Evolutionary conservation across 2,888 invertebrate genomes (phyloP).

Genomic region (Penaeus monodon): DNA sequence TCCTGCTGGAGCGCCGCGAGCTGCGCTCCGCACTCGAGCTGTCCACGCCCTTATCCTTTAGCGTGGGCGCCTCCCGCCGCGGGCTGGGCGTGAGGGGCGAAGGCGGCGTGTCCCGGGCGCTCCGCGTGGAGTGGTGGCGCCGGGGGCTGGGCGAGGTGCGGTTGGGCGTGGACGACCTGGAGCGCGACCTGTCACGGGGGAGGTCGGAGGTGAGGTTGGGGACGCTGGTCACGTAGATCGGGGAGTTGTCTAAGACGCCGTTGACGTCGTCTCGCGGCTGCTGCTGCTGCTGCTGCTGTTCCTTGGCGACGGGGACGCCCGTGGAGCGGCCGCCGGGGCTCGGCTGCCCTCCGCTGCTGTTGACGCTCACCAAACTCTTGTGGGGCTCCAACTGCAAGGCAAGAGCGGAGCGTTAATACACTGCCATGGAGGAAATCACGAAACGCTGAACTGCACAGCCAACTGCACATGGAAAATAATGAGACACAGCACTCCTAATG

Average conservation of each 20-base stretch:
- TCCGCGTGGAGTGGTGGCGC: constrained; percentile 39
- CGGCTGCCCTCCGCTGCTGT: constrained; percentile 39
- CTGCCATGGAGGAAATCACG: too few species aligned
- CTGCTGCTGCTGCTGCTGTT: constrained; percentile 18
- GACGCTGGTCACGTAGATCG: constrained; percentile 85
- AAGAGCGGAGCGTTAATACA: neutral
- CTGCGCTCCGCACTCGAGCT: constrained; percentile 41
- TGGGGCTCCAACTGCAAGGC: constrained; percentile 50
- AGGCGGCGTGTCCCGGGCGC: constrained; percentile 49
- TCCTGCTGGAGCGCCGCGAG: constrained; percentile 46
- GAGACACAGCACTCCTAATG: too few species aligned
- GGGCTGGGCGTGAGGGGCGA: constrained; percentile 52
- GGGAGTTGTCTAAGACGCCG: constrained; percentile 85
- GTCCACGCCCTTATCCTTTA: constrained; percentile 17
- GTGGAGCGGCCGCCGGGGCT: constrained; percentile 43
- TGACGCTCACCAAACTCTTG: constrained; percentile 39
- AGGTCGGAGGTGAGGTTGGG: constrained; percentile 67
- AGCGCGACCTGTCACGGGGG: constrained; percentile 37
- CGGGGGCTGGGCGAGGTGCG: constrained; percentile 54
- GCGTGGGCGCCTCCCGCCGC: constrained; percentile 45
- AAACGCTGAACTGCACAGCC: too few species aligned
- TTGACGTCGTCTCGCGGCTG: constrained; percentile 75
- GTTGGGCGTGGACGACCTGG: constrained; percentile 56
- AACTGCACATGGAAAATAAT: too few species aligned
- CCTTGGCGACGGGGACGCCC: constrained; percentile 23